phyloP scores from a whole-genome alignment of 2,888 invertebrate species.

The Acleris emargana region DNA sequence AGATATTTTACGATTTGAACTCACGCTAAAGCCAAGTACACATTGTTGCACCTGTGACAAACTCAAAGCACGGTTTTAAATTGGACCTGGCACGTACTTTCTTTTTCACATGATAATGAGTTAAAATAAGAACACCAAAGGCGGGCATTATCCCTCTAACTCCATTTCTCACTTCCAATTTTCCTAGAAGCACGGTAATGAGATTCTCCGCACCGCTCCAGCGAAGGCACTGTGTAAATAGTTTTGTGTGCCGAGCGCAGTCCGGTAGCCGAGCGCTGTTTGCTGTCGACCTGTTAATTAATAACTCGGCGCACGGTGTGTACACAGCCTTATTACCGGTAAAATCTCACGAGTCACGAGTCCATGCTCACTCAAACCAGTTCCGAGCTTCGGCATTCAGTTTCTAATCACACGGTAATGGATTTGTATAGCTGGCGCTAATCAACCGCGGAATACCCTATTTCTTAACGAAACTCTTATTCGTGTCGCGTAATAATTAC shows the following conservation, averaged over 20 bases:
- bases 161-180: constrained; percentile 78
- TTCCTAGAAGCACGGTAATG: constrained; percentile 79
- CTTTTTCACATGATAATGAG: constrained; percentile 39
- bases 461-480: constrained; percentile 31
- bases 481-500: constrained; percentile 50
- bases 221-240: constrained; percentile 70
- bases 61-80: constrained; percentile 13
- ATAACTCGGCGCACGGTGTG: constrained; percentile 79
- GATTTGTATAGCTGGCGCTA: constrained; percentile 48
- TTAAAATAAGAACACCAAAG: constrained; percentile 49
- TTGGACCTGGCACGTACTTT: constrained; percentile 28
- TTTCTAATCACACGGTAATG: constrained; percentile 73
- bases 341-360: constrained; percentile 83
- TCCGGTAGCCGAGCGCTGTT: constrained; percentile 79
- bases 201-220: constrained; percentile 75
- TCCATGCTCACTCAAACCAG: constrained; percentile 69
- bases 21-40: constrained; percentile 21
- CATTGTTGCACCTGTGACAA: constrained; percentile 17
- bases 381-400: constrained; percentile 63
- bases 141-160: constrained; percentile 73
- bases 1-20: not conserved
- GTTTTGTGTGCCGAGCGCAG: constrained; percentile 76
- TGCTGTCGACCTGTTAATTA: constrained; percentile 84
- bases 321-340: constrained; percentile 83
- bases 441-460: constrained; percentile 36